These are phyloP conservation scores for Plebejus argus DNA, from an alignment of 2,888 invertebrate species.

Conservation along the genomic window DNA sequence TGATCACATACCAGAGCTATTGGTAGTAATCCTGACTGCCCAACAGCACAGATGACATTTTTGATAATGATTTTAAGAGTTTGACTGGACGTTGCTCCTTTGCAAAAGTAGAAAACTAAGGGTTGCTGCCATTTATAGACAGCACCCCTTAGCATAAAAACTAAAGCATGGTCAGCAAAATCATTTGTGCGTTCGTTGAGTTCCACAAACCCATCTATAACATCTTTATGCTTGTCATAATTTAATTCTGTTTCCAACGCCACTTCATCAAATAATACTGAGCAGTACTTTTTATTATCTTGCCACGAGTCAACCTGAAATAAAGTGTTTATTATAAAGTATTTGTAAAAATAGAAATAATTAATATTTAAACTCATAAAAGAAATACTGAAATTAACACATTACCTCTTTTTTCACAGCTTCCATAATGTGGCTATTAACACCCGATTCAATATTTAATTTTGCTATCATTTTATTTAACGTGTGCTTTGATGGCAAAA, in stretches of 20 bases:
- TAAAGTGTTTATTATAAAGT: not conserved
- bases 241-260: conserved; percentile 12
- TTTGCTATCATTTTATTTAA: conserved; percentile 23
- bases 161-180: conserved; percentile 21
- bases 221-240: conserved; percentile 17
- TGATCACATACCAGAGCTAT: conserved; percentile 37
- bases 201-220: conserved; percentile 25
- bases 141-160: conserved; percentile 15
- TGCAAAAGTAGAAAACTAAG: conserved; percentile 38
- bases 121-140: conserved; percentile 42
- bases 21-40: conserved; percentile 37
- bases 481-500: conserved; percentile 27
- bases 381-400: not conserved
- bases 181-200: conserved; percentile 5
- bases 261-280: conserved; percentile 26
- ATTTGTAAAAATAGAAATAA: conserved; percentile 1
- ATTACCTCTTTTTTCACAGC: conserved; percentile 23
- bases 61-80: conserved; percentile 35
- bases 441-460: conserved; percentile 18
- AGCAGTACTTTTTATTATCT: conserved; percentile 30
- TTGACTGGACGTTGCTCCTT: conserved; percentile 33
- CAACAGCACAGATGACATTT: conserved; percentile 33
- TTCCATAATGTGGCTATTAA: conserved; percentile 19
- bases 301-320: conserved; percentile 24
- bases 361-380: conserved; percentile 4